Conservation (phyloP, 1,140 invertebrate genomes). For the Macrobrachium rosenbergii region DNA sequence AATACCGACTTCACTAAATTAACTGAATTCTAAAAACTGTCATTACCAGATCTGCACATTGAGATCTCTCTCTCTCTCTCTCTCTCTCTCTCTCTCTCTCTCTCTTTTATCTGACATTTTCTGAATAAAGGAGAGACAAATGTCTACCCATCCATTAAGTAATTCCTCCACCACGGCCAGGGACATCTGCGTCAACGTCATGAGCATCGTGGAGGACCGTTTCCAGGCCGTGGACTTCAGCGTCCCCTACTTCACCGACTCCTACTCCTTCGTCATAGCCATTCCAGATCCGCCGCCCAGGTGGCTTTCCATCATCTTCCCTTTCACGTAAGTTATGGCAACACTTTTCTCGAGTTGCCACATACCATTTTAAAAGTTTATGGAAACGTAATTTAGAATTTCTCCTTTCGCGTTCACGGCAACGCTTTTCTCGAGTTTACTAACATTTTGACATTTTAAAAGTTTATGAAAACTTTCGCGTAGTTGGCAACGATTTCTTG, state of each 20-base stretch:
- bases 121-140: too few species aligned
- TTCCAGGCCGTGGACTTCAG: constrained; percentile 55
- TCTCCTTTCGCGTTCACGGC: background rate
- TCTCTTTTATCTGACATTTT: background rate
- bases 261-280: constrained; percentile 14
- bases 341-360: background rate
- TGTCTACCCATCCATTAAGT: background rate
- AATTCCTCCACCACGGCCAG: background rate
- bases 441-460: too few species aligned
- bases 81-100: too few species aligned
- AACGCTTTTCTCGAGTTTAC: too few species aligned
- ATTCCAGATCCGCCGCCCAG: constrained; percentile 24
- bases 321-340: constrained; percentile 25
- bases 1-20: background rate
- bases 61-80: too few species aligned
- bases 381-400: background rate
- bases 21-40: too few species aligned
- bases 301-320: constrained; percentile 37
- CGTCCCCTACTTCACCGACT: constrained; percentile 37
- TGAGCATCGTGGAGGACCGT: constrained; percentile 32
- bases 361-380: background rate
- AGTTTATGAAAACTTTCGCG: background rate
- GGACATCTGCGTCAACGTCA: constrained; percentile 53
- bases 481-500: background rate
- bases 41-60: too few species aligned